Conservation (phyloP, 2,888 invertebrate genomes). For the Nemurella pictetii region DNA sequence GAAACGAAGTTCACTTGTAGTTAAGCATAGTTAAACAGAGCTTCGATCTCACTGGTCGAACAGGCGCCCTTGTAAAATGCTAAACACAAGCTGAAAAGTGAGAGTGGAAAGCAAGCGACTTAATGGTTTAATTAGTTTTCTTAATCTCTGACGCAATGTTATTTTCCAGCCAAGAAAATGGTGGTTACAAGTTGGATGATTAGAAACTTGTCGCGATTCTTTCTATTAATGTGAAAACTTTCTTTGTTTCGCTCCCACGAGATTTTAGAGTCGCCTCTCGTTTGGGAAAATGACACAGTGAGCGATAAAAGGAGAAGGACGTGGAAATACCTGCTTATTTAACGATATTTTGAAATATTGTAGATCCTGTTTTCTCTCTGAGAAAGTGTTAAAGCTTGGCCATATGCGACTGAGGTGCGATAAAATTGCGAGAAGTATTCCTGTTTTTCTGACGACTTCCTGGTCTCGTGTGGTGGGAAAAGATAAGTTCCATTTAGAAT, state of each 20-base stretch:
- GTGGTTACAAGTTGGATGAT: not conserved
- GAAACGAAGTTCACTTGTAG: not conserved
- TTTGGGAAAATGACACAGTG: no score
- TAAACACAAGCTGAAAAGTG: not conserved
- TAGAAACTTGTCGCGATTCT: not conserved
- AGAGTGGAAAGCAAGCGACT: not conserved
- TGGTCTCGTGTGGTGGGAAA: no score
- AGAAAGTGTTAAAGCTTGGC: no score
- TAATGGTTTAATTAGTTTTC: not conserved
- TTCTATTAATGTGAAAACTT: not conserved
- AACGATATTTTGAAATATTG: no score
- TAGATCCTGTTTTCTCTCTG: no score
- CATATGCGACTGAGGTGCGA: no score
- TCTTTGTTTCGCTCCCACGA: not conserved
- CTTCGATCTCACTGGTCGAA: not conserved
- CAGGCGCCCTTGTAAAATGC: not conserved
- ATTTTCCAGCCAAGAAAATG: not conserved
- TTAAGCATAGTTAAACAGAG: not conserved
- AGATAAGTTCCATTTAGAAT: no score
- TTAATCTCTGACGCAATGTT: not conserved
- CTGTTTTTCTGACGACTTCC: no score
- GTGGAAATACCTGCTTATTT: no score
- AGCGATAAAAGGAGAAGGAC: no score
- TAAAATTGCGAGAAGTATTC: no score
- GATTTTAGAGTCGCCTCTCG: not conserved